Evolutionary conservation across 1,140 invertebrate genomes (phyloP), one percentile per base, ranked within the genome.

Genomic region (Tetragonula clypearis): DNA sequence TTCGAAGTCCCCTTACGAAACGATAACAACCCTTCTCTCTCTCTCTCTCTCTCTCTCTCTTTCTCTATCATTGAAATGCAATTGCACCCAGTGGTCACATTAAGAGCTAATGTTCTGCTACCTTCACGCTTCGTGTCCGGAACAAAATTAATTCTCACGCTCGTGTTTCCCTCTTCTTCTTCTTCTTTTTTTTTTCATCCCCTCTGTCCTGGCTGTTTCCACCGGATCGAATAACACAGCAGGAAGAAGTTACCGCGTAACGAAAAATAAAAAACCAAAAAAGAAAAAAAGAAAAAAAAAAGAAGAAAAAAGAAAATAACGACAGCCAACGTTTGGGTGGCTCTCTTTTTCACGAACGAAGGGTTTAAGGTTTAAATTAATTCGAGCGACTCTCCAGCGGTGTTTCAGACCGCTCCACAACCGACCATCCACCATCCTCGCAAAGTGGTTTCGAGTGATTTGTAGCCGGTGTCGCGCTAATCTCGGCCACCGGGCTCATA

Each of bases 341-440:
- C 68, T 72, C 68, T 26, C 68, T 60, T 58, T 12, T 12, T 23
- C 23, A 56, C 55, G 68, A 58, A 56, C 79, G 49, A 73, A 73
- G 30, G 56, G n/a, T 62, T 74, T 26, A 62, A 17, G 56, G 71
- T 73, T 81, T 81, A 72, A 81, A 73, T 81, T 58, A 72, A 81
- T 72, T 81, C n/a, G 79, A 56, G 55, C 55, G 26, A 30, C 62
- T 19, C 19, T 65, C n/a, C 35, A 23, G 5, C 55, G 41, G 30
- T 55, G 30, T 58, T 60, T 26, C 35, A 49, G 8, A n/a, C 35
- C 56, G 17, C 30, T 19, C 5, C 5, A 19, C 68, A 60, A 49
- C 68, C 35, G 55, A 14, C 35, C 23, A 49, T 30, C 21, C 23
- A 49, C 21, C 55, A 49, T 49, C 23, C 41, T 55, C 55, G 15